phyloP scores from a whole-genome alignment of 2,113 vertebrate species.

The Xenus cinereus region DNA sequence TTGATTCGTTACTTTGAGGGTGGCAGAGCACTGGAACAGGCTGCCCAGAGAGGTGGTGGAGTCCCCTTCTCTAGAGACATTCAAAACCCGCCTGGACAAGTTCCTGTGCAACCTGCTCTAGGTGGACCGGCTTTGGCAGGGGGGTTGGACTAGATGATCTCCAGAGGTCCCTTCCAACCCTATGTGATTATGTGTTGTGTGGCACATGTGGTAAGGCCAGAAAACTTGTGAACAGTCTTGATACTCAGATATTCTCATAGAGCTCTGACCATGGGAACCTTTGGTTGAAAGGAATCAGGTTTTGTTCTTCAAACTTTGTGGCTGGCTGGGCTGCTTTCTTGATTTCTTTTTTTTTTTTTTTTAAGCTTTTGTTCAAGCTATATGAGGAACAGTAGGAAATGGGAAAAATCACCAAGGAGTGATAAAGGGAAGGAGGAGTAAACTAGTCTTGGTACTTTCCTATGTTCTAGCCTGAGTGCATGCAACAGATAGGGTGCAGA shows the following conservation, averaged over 20 bases:
- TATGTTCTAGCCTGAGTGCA: neutral
- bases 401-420: neutral
- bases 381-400: neutral
- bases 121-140: too few relatives aligned
- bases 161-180: too few relatives aligned
- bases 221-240: fast-evolving
- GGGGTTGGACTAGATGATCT: too few relatives aligned
- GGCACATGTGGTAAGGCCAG: fast-evolving
- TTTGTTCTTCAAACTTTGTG: neutral
- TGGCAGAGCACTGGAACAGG: too few relatives aligned
- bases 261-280: neutral
- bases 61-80: too few relatives aligned
- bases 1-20: too few relatives aligned
- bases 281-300: neutral
- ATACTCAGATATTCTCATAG: neutral
- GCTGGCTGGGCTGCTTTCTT: neutral
- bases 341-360: neutral
- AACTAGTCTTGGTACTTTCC: neutral
- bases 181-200: neutral
- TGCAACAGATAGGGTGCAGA: neutral
- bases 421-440: neutral
- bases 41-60: too few relatives aligned
- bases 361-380: neutral
- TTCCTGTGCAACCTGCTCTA: too few relatives aligned
- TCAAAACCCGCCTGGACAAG: too few relatives aligned